A percentile compares a stretch with the other conserved stretches of the same genome.
Evolutionary conservation across 2,888 invertebrate genomes (phyloP).

Genomic region (Ophonus ardosiacus): DNA sequence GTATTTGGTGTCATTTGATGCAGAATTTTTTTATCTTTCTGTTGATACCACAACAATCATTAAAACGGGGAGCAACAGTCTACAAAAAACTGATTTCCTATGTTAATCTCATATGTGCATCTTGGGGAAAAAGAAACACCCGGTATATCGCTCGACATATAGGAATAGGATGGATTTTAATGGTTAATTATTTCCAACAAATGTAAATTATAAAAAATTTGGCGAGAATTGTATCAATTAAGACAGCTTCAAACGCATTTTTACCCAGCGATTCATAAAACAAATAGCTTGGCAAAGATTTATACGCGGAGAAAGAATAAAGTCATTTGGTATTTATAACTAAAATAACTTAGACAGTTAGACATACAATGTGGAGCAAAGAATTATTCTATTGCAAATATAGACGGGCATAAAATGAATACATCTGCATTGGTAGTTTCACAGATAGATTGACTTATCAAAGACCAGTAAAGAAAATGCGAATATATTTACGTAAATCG

Average conservation of each 20-base stretch:
- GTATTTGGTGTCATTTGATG: too few relatives aligned
- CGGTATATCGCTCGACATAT: background rate
- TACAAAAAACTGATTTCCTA: too few relatives aligned
- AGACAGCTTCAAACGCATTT: conserved; percentile 14
- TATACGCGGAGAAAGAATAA: conserved; percentile 15
- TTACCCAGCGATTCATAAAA: conserved; percentile 22
- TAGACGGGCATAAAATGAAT: background rate
- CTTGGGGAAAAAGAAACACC: background rate
- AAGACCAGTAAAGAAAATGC: too few relatives aligned
- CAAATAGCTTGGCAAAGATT: conserved; percentile 25
- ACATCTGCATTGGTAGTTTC: background rate
- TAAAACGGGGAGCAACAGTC: too few relatives aligned
- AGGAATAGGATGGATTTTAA: background rate
- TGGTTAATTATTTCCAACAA: conserved; percentile 6
- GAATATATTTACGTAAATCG: too few relatives aligned
- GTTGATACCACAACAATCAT: too few relatives aligned
- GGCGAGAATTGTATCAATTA: conserved; percentile 5
- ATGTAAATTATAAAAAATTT: background rate
- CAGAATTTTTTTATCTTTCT: too few relatives aligned
- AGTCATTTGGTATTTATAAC: conserved; percentile 17
- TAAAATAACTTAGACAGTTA: conserved; percentile 2
- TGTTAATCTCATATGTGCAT: too few relatives aligned
- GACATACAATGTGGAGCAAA: background rate
- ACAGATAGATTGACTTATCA: background rate
- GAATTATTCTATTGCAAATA: background rate